Evolutionary conservation across 2,888 invertebrate species (phyloP), one percentile per base, ranked within the genome.

Genomic region (Resseliella maxima): DNA sequence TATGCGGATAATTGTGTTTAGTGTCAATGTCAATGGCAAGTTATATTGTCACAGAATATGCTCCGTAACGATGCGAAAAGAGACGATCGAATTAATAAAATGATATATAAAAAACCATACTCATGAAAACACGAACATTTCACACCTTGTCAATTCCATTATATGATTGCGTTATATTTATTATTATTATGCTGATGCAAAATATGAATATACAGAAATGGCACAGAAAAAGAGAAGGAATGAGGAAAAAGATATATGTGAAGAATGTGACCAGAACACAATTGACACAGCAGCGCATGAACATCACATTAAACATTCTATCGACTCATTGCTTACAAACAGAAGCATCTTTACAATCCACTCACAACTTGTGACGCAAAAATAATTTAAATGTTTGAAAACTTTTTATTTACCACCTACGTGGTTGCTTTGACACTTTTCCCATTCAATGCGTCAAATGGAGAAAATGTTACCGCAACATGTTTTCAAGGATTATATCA

Each of bases 131-230:
- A 83, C 36, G 83, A 83, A 83, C 38, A 38, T 83, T 83, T 83
- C 83, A 83, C 83, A 83, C 83, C 83, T 83, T 83, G 83, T 83
- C 83, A 83, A 38, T 83, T 36, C 38, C 83, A 83, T 83, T 83
- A 83, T 38, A 83, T 83, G 36, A 83, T 83, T 83, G 36, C 83
- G 72, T 72, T 72, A 35, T 35, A 31, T 72, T 15, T 72, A 72
- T 59, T 59, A 59, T 59, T 59, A 59, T 59, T 59, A 59, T 59
- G n/a, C 2, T 59, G 24, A 59, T 72, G 72, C 31, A 35, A 72
- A 72, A 72, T 72, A 72, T 72, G 72, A 72, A 72, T 31, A 72
- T 27, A 59, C 24, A 24, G 3, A 59, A 3, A n/a, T n/a, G n/a
- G n/a, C n/a, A n/a, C n/a, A n/a, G n/a, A n/a, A n/a, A n/a, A n/a